Evolutionary conservation across 1,140 invertebrate species (phyloP).

Genomic region (Drosophila burlai): DNA sequence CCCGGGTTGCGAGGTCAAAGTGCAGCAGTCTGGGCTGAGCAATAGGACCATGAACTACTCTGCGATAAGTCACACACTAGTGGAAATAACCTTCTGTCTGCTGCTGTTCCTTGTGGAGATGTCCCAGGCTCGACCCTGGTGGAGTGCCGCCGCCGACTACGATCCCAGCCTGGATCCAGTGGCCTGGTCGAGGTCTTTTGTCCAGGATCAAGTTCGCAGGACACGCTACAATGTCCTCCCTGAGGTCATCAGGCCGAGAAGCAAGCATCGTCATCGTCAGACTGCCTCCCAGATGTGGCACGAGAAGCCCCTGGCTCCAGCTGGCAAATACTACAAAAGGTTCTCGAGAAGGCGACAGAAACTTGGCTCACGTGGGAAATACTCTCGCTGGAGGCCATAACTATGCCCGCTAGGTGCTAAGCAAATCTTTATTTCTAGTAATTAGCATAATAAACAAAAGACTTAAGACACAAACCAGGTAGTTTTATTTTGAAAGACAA

Average conservation of each 20-base stretch:
- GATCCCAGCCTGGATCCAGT: slow-evolving; percentile 78
- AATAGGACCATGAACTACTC: slow-evolving; percentile 39
- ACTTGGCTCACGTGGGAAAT: slow-evolving; percentile 42
- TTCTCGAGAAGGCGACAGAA: slow-evolving; percentile 44
- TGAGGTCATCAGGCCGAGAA: neutral
- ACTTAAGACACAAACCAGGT: slow-evolving; percentile 16
- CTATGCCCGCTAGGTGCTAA: slow-evolving; percentile 29
- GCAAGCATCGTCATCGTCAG: slow-evolving; percentile 1
- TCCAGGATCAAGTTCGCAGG: slow-evolving; percentile 56
- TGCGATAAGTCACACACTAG: neutral
- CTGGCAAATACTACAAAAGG: slow-evolving; percentile 25
- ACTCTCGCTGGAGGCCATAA: slow-evolving; percentile 23
- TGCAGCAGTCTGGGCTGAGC: slow-evolving; percentile 26
- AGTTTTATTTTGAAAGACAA: slow-evolving; percentile 19
- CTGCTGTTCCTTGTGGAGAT: neutral
- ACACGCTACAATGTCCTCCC: slow-evolving; percentile 39
- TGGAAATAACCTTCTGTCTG: slow-evolving; percentile 13
- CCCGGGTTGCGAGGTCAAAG: slow-evolving; percentile 22
- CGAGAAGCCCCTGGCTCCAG: neutral
- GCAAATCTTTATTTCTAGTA: slow-evolving; percentile 19
- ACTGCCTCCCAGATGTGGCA: neutral
- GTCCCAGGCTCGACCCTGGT: slow-evolving; percentile 43
- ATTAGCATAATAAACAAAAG: slow-evolving; percentile 53
- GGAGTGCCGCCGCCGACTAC: slow-evolving; percentile 54
- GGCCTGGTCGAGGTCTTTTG: slow-evolving; percentile 72